Base-by-base conservation (phyloP, 2,888 invertebrate species). In the Maniola hyperantus region DNA sequence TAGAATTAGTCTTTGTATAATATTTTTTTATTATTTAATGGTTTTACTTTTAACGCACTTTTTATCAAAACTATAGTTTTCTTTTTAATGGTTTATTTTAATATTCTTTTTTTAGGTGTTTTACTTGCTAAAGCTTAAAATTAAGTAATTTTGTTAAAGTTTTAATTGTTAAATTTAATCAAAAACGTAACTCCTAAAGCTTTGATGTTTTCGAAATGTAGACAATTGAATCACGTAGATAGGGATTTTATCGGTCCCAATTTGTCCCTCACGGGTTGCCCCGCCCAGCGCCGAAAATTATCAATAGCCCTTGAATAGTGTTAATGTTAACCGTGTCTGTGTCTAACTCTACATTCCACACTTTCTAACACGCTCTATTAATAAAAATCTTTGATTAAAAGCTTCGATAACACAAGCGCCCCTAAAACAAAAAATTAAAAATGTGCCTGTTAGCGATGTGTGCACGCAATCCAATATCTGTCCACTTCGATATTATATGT, bases 401-500 rank as follows among this genome's bases (percentile, higher is more conserved):
- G 83, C 82, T 84, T 84, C 73, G 74, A 75, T 73, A 79, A 88
- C 85, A 87, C 84, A 78, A 83, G 81, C 76, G 79, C 76, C 79
- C 74, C 77, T 78, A 83, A 73, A 82, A 80, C 78, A 77, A 73
- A 69, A 75, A 81, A 73, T 77, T 78, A 79, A 84, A 83, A 78
- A 87, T 86, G 83, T 91, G 91, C 85, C 90, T 91, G 89, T 87
- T 89, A 88, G 88, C 84, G 80, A 83, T 88, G 90, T 90, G 82
- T 90, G 91, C 91, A 92, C 92, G 91, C 89, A 83, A 83, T 84
- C 89, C 90, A 83, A 79, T 89, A 84, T 89, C 80, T 91, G 79
- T 85, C 88, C 90, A 90, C 87, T 90, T 86, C 82, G 77, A 85
- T 89, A 89, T 90, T 92, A 90, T 91, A 91, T 92, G 91, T 92